Conservation (phyloP, 2,888 invertebrate genomes). For the Automeris io region DNA sequence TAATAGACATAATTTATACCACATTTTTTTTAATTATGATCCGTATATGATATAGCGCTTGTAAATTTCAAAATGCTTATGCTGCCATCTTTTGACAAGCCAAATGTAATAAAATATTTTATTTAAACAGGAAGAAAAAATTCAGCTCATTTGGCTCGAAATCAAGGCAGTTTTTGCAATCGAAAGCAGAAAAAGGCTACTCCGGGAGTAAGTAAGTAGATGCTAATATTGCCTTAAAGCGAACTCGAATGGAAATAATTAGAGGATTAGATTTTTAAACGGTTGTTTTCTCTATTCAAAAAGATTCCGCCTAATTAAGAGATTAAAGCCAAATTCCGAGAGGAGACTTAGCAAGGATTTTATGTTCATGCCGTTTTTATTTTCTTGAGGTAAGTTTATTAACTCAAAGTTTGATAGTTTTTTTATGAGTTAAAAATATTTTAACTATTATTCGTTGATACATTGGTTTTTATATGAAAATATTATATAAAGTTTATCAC, state of each 20-base stretch:
- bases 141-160: conserved; percentile 25
- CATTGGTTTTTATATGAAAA: no score
- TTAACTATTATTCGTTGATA: no score
- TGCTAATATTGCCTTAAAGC: neutral
- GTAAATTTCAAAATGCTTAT: no score
- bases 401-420: no score
- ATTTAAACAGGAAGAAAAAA: conserved; percentile 38
- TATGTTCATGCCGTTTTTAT: conserved; percentile 34
- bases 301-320: conserved; percentile 16
- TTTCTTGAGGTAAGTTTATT: conserved; percentile 25
- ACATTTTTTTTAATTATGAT: no score
- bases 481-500: no score
- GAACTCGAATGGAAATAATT: neutral
- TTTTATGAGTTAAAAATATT: no score
- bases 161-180: conserved; percentile 18
- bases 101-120: conserved; percentile 5
- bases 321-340: conserved; percentile 15
- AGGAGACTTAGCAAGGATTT: conserved; percentile 23
- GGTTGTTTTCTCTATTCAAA: conserved; percentile 17
- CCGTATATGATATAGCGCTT: no score
- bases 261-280: conserved; percentile 11
- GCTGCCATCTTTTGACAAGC: no score
- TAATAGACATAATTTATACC: no score
- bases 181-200: conserved; percentile 29
- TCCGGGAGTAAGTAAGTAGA: conserved; percentile 26